phyloP scores from a whole-genome alignment of 2,888 invertebrate species.

The Octonoba sinensis region DNA sequence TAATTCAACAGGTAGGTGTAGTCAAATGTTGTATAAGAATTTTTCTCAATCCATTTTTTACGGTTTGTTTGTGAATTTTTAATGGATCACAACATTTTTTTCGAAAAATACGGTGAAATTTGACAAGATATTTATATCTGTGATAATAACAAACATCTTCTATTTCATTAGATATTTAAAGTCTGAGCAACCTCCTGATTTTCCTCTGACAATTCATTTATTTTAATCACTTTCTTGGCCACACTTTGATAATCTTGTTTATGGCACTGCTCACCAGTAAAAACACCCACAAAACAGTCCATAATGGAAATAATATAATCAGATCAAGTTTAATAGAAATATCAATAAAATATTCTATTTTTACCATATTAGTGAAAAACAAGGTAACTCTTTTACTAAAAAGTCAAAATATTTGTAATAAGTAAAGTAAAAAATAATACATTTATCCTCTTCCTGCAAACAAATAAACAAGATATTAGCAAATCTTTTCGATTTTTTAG shows the following conservation, averaged over 20 bases:
- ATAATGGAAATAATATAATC: no score
- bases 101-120: neutral
- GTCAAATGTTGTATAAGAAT: neutral
- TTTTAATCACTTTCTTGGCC: neutral
- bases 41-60: neutral
- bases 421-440: no score
- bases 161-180: no score
- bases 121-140: neutral
- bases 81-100: conserved; percentile 4
- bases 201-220: neutral
- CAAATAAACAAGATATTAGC: no score
- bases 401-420: no score
- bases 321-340: no score
- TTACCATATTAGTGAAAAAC: no score
- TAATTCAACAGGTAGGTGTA: neutral
- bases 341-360: no score
- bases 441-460: no score
- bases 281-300: neutral
- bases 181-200: neutral
- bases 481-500: no score
- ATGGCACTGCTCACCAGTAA: neutral
- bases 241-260: no score
- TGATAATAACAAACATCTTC: neutral
- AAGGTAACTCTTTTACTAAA: no score
- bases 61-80: neutral